Percentiles rank a stretch among this genome's conserved stretches.
These are phyloP conservation scores for Autographa gamma DNA, from an alignment of 2,888 invertebrate species.

Conservation along the genomic window DNA sequence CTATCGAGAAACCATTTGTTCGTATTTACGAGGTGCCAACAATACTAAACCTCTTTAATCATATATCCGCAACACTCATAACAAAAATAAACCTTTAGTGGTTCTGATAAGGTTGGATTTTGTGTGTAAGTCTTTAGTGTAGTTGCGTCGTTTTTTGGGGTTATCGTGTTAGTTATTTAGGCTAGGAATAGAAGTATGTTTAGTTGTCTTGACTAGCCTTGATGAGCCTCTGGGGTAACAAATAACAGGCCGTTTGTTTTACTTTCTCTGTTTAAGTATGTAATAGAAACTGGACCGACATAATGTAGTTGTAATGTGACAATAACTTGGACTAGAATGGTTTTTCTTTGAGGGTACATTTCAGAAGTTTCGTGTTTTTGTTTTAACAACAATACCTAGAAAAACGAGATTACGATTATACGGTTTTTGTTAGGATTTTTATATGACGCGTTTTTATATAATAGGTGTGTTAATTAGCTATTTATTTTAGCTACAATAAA, in stretches of 20 bases:
- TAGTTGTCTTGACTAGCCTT: constrained; percentile 41
- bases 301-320: constrained; percentile 31
- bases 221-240: constrained; percentile 52
- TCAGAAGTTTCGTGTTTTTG: not conserved
- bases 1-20: constrained; percentile 42
- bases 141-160: constrained; percentile 15
- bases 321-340: constrained; percentile 19
- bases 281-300: constrained; percentile 33
- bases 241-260: constrained; percentile 39
- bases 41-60: constrained; percentile 8
- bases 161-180: constrained; percentile 41
- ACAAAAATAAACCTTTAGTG: not conserved
- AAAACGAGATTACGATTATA: not conserved
- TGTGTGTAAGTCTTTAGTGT: not conserved
- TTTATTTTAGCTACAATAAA: too few species aligned
- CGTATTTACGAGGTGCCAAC: constrained; percentile 43
- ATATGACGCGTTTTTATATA: too few species aligned
- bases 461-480: too few species aligned
- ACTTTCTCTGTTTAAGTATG: constrained; percentile 41
- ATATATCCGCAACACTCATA: not conserved
- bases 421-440: too few species aligned
- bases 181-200: constrained; percentile 44
- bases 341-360: constrained; percentile 10
- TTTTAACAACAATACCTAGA: not conserved
- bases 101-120: constrained; percentile 6